These are phyloP conservation scores for Sabatieria punctata DNA, from an alignment of 2,888 invertebrate genomes.

Conservation along the genomic window DNA sequence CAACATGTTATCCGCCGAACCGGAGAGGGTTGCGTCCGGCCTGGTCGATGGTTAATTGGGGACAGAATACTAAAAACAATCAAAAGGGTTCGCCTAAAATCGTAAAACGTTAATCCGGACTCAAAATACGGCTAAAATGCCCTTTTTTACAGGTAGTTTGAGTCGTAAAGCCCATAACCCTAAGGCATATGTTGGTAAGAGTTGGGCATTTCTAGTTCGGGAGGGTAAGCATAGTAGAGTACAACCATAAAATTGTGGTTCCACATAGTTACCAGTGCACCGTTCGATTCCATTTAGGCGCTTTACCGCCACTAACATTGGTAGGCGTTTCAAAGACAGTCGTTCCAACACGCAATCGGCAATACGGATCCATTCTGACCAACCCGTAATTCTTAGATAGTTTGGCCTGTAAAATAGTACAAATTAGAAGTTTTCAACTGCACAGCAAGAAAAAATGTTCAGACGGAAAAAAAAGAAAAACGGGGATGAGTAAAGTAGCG, in stretches of 20 bases:
- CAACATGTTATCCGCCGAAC: too few species aligned
- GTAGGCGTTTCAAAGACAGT: constrained; percentile 89
- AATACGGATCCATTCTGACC: constrained; percentile 89
- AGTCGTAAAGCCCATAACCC: too few species aligned
- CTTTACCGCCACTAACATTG: constrained; percentile 79
- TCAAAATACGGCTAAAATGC: constrained; percentile 36
- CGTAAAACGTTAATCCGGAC: constrained; percentile 28
- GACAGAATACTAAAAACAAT: too few species aligned
- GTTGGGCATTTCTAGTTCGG: too few species aligned
- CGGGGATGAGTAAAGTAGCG: too few species aligned
- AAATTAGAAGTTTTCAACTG: constrained; percentile 9
- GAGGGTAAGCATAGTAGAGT: not conserved
- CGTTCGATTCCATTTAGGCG: constrained; percentile 86
- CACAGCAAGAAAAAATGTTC: not conserved
- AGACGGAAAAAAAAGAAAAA: constrained; percentile 3
- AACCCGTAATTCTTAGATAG: constrained; percentile 83
- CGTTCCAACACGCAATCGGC: constrained; percentile 74
- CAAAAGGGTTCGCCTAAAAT: too few species aligned
- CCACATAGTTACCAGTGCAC: constrained; percentile 57
- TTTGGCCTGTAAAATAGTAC: constrained; percentile 46
- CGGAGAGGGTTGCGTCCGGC: too few species aligned
- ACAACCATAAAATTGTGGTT: constrained; percentile 4
- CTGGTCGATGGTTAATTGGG: too few species aligned
- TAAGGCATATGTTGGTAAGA: too few species aligned
- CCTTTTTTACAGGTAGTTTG: too few species aligned